Conservation (phyloP, 2,113 vertebrate genomes). For the Neodontobutis hainanensis region DNA sequence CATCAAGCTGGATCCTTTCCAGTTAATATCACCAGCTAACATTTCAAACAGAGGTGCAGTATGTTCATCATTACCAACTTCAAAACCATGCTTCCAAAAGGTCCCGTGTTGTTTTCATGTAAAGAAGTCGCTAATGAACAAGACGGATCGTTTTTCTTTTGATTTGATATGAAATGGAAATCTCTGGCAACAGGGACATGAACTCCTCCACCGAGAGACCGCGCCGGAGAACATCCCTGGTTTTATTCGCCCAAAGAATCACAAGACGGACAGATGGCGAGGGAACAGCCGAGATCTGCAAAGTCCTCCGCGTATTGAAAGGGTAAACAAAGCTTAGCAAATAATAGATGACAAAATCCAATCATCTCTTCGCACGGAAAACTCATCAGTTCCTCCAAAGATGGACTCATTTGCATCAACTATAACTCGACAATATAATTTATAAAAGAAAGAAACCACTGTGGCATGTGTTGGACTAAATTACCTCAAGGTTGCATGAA, state of each 20-base stretch:
- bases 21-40: neutral
- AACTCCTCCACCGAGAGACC: slow-evolving; percentile 24
- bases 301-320: slow-evolving; percentile 44
- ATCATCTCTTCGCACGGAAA: slow-evolving; percentile 17
- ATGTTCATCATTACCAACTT: slow-evolving; percentile 1
- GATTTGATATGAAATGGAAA: slow-evolving; percentile 52
- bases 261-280: slow-evolving; percentile 60
- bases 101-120: slow-evolving; percentile 30
- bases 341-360: slow-evolving; percentile 45
- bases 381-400: slow-evolving; percentile 15
- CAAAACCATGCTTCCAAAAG: slow-evolving; percentile 18
- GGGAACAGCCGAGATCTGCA: slow-evolving; percentile 36
- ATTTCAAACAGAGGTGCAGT: neutral
- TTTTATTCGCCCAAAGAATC: slow-evolving; percentile 38
- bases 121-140: slow-evolving; percentile 36
- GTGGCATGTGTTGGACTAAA: neutral
- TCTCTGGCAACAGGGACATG: slow-evolving; percentile 33
- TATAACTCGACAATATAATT: neutral
- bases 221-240: slow-evolving; percentile 29
- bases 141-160: slow-evolving; percentile 39
- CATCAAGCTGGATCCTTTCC: neutral
- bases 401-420: slow-evolving; percentile 1
- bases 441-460: neutral
- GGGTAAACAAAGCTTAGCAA: slow-evolving; percentile 53
- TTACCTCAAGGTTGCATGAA: neutral